These are phyloP conservation scores for Spea hammondii DNA, from an alignment of 2,797 vertebrate genomes.

Conservation along the genomic window DNA sequence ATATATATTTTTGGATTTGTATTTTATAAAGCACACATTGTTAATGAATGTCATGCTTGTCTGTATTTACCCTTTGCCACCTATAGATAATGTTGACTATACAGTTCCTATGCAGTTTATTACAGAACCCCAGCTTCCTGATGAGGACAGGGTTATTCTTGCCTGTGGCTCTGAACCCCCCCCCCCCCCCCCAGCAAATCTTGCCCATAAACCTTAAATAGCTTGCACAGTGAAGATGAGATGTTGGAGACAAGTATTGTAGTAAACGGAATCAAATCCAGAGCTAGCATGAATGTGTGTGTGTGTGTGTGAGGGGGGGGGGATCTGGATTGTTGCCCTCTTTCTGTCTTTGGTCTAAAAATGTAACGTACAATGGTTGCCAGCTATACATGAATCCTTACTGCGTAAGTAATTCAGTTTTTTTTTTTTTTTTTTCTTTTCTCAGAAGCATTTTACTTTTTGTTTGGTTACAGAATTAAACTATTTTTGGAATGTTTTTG, in stretches of 20 bases:
- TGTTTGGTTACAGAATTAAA: slow-evolving; percentile 44
- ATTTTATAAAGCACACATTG: slow-evolving; percentile 36
- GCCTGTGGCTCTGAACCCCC: not conserved
- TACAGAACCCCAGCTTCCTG: not conserved
- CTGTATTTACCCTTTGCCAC: not conserved
- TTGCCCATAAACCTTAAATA: not conserved
- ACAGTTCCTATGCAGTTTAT: not conserved
- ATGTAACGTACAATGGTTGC: too few relatives aligned
- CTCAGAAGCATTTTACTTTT: not conserved
- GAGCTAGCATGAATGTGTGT: too few relatives aligned
- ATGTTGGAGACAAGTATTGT: not conserved
- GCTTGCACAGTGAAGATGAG: not conserved
- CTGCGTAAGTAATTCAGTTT: not conserved
- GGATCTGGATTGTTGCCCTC: too few relatives aligned
- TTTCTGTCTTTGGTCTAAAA: too few relatives aligned
- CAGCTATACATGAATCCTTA: not conserved
- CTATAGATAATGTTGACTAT: not conserved
- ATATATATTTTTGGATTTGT: slow-evolving; percentile 49
- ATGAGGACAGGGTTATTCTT: not conserved
- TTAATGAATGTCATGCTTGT: slow-evolving; percentile 7
- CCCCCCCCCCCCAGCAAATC: not conserved
- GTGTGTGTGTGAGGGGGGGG: too few relatives aligned
- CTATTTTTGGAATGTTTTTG: slow-evolving; percentile 47
- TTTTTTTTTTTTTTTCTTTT: slow-evolving; percentile 8
- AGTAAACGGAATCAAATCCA: not conserved